Base-by-base conservation (phyloP, 2,113 vertebrate species). In the Bungarus multicinctus region DNA sequence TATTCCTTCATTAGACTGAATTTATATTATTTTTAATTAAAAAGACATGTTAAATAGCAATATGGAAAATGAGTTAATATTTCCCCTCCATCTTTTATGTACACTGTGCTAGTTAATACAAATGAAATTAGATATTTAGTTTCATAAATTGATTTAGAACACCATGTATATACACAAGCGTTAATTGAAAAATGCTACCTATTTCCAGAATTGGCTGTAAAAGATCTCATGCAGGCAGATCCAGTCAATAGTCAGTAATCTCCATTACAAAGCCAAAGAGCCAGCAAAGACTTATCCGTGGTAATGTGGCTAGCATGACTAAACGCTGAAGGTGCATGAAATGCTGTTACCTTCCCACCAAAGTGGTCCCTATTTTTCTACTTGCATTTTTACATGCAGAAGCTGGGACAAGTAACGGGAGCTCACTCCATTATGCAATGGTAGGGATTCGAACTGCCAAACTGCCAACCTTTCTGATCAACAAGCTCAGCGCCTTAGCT, bases 11-110 rank as follows among this genome's bases (percentile, higher is more conserved):
- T 30, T 11, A 50, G 90, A 3, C 30, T 94, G 34, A 47, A 25
- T 47, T 88, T 81, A 54, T 55, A 23, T 87, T 30, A 23, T 64
- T 92, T 88, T 0, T 0, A n/a, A 23, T 34, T 34, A 69, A 87
- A 90, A 88, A 1, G 3, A 88, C 1, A 50, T 30, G 27, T 87
- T 93, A 5, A 81, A 25, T 92, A 88, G 23, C 81, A 87, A 20
- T 93, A 23, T 54, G 43, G 9, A 30, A 64, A 85, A 0, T 50
- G 3, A 91, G 89, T 91, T 96, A 92, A 64, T 53, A 52, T 69
- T 93, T 69, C 91, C 30, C 60, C 4, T 2, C 55, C 64, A 85
- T 18, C 7, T 81, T 12, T 90, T 34, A 50, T n/a, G 45, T 16
- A n/a, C 25, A 55, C 43, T 55, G 5, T 30, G 22, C 55, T 47